A percentile compares a stretch with the other conserved stretches of the same genome.
phyloP scores from a whole-genome alignment of 2,797 vertebrate species.

The Mormyrops boulengeri region DNA sequence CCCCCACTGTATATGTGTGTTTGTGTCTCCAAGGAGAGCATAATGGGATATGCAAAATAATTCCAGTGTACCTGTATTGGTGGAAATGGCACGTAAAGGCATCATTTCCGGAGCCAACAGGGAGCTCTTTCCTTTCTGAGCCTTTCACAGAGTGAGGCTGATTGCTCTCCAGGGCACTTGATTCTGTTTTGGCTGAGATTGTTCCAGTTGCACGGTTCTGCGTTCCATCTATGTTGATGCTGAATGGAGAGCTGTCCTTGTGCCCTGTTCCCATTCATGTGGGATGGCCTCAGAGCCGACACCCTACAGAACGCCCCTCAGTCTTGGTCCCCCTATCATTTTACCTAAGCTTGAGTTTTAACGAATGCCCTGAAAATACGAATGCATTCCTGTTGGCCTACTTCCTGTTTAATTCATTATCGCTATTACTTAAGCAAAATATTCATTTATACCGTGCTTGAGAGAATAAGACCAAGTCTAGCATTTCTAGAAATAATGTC shows the following conservation, averaged over 20 bases:
- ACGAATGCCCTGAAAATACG: neutral
- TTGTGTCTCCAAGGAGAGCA: neutral
- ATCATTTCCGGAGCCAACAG: neutral
- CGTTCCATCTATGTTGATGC: neutral
- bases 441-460: neutral
- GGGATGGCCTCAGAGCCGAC: neutral
- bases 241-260: neutral
- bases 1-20: neutral
- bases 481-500: neutral
- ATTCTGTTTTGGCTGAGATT: neutral
- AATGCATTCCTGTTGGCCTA: neutral
- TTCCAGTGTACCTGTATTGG: neutral
- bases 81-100: neutral
- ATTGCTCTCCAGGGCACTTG: neutral
- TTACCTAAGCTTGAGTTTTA: neutral
- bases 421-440: neutral
- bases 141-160: neutral
- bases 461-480: neutral
- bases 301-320: neutral
- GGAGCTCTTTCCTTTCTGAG: neutral
- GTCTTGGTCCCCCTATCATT: neutral
- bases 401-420: neutral
- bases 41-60: neutral
- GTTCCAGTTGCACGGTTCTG: neutral
- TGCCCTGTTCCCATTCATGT: neutral